A percentile compares a stretch with the other conserved stretches of the same genome.
Evolutionary conservation across 2,888 invertebrate genomes (phyloP).

Genomic region (Tenodera sinensis): DNA sequence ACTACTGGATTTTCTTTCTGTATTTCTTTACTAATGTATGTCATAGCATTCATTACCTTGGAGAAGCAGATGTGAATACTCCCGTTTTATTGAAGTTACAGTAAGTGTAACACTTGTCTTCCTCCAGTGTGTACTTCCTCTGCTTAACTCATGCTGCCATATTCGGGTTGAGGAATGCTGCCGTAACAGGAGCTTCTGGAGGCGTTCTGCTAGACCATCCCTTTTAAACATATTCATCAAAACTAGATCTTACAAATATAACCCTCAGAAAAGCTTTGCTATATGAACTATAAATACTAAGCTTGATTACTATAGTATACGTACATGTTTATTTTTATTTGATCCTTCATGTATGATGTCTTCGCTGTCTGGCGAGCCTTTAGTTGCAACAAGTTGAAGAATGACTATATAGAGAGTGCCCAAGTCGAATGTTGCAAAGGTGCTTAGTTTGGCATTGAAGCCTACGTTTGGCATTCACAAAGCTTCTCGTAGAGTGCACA

Average conservation of each 20-base stretch:
- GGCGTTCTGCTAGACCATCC: constrained; percentile 13
- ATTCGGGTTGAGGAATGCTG: constrained; percentile 17
- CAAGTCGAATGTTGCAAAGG: no score
- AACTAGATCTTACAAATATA: neutral
- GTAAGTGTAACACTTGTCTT: neutral
- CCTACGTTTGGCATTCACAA: no score
- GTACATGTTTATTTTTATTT: no score
- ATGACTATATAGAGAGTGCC: no score
- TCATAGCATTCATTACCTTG: neutral
- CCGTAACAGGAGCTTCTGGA: constrained; percentile 20
- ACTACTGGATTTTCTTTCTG: no score
- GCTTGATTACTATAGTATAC: neutral
- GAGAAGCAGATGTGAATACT: neutral
- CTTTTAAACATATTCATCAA: neutral
- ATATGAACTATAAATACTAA: neutral
- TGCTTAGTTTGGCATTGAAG: no score
- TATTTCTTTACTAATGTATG: neutral
- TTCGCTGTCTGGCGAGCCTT: no score
- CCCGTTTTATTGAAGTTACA: neutral
- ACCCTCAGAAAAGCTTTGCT: no score
- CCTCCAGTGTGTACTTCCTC: neutral
- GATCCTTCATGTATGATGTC: no score
- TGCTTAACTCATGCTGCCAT: constrained; percentile 21
- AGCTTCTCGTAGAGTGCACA: no score
- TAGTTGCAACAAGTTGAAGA: no score